Evolutionary conservation across 2,888 invertebrate species (phyloP), one percentile per base, ranked within the genome.

Genomic region (Troides aeacus): DNA sequence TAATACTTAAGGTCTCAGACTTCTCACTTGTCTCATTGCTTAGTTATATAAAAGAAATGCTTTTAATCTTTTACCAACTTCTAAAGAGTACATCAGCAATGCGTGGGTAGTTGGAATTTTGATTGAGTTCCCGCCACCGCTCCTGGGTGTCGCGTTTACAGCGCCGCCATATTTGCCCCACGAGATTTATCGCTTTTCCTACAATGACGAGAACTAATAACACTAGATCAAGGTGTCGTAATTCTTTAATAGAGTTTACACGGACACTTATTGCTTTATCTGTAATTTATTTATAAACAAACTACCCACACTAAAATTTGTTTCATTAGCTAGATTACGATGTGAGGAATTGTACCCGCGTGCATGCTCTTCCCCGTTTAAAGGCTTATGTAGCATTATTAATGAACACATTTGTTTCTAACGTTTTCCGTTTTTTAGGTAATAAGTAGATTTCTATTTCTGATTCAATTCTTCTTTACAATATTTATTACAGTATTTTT

Each of bases 111-210:
- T 12, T 77, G 79, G 83, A 83, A 84, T 85, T 82, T 85, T 83
- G 84, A 86, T 86, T 85, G 78, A 85, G 82, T 82, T 81, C 71
- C 72, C 65, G 64, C 72, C 57, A 57, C 58, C 61, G 69, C 50
- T 62, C 69, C 67, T n/a, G 56, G 53, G 64, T 69, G 61, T 62
- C 69, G 65, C 42, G 42, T 69, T 30, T 62, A 61, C 59, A 58
- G 61, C 46, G 61, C 42, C 69, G 64, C 36, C 56, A 39, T 59
- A 60, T 69, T 66, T 60, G 70, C 66, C n/a, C 42, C 64, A 39
- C 39, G 57, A 70, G 74, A 74, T 74, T 74, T 73, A 75, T 75
- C 67, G 64, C 36, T 6, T 57, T 62, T 46, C 57, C 12, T 62
- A 68, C 62, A 65, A 57, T 65, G 62, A 61, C 64, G 69, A 57